A percentile compares a stretch with the other conserved stretches of the same genome.
phyloP scores from a whole-genome alignment of 2,113 vertebrate species.

The Rousettus leschenaultii region DNA sequence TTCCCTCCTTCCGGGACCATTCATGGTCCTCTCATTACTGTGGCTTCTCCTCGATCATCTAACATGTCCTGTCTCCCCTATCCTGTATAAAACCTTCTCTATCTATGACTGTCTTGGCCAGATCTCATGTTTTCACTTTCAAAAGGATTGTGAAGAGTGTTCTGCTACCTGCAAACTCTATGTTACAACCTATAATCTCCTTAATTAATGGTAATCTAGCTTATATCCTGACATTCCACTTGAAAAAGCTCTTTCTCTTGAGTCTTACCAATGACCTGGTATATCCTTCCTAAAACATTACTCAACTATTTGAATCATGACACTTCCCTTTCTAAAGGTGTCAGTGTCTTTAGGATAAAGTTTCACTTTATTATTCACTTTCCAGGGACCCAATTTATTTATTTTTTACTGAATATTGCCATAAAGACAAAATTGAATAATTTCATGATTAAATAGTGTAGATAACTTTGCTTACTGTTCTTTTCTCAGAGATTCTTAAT shows the following conservation, averaged over 20 bases:
- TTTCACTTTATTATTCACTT: background rate
- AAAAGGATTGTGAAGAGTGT: background rate
- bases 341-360: background rate
- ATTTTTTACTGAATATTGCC: background rate
- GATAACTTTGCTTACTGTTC: background rate
- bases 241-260: background rate
- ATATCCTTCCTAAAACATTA: background rate
- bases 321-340: background rate
- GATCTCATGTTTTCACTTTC: background rate
- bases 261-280: background rate
- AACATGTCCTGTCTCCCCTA: background rate
- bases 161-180: background rate
- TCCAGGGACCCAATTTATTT: background rate
- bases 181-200: background rate
- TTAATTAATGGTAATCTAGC: background rate
- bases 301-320: background rate
- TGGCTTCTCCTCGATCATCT: background rate
- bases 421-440: slow-evolving; percentile 21
- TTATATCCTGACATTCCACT: background rate
- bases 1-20: background rate
- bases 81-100: background rate
- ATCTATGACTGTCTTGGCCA: background rate
- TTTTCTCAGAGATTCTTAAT: background rate
- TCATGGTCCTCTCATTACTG: rapidly evolving
- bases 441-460: background rate